Conservation (phyloP, 1,140 invertebrate species). For the Trichonephila clavata region DNA sequence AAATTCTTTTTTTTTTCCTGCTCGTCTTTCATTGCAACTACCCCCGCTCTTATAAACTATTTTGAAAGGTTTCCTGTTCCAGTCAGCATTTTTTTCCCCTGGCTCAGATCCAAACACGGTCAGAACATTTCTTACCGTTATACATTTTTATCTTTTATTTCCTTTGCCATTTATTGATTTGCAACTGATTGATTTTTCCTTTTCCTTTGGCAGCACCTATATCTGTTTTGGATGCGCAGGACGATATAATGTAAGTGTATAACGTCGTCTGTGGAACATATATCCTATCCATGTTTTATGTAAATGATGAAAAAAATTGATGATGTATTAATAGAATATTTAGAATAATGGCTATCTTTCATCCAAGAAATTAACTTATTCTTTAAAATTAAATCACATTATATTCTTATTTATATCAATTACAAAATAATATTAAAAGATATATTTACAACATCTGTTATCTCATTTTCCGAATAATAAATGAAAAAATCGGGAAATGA, state of each 20-base stretch:
- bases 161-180: conserved; percentile 10
- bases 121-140: neutral
- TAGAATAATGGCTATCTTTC: no score
- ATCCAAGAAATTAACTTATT: no score
- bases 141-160: neutral
- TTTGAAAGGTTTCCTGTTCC: neutral
- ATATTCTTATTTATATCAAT: no score
- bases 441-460: no score
- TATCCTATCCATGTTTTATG: no score
- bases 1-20: neutral
- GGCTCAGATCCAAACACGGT: neutral
- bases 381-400: no score
- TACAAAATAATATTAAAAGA: no score
- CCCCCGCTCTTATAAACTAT: neutral
- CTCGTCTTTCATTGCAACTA: neutral
- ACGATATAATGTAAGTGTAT: conserved; percentile 69
- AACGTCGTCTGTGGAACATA: no score
- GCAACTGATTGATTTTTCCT: neutral
- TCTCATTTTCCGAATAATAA: no score
- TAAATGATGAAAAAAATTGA: no score
- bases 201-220: conserved; percentile 50
- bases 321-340: no score
- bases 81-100: neutral
- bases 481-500: no score
- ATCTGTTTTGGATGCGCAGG: conserved; percentile 69